Conservation (phyloP, 2,797 vertebrate species). For the Gobio occitaniae region DNA sequence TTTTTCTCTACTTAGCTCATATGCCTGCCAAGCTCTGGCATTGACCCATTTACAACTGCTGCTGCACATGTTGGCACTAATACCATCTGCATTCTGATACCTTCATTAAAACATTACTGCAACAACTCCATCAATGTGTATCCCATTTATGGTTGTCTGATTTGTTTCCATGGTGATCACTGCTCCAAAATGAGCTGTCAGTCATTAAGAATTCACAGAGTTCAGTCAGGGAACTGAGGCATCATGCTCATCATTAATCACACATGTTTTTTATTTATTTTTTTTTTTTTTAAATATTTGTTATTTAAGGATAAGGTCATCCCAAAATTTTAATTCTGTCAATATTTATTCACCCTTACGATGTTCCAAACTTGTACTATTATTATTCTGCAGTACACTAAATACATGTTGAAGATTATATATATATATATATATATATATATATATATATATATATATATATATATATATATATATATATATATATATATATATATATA, state of each 20-base stretch:
- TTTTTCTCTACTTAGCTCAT: conserved; percentile 30
- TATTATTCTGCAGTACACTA: neutral
- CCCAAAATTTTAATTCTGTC: neutral
- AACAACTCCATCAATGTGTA: conserved; percentile 44
- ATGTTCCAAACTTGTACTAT: neutral
- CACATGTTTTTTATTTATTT: neutral
- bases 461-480: too few relatives aligned
- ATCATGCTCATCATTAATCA: neutral
- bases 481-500: too few relatives aligned
- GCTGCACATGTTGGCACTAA: conserved; percentile 45
- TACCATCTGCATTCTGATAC: conserved; percentile 48
- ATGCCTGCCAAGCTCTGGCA: conserved; percentile 39
- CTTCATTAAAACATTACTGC: conserved; percentile 47
- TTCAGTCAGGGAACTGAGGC: conserved; percentile 14
- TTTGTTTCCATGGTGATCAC: conserved; percentile 70
- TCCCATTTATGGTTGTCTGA: conserved; percentile 48
- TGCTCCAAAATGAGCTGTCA: conserved; percentile 78
- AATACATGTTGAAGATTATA: too few relatives aligned
- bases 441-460: too few relatives aligned
- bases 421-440: too few relatives aligned
- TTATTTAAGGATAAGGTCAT: neutral
- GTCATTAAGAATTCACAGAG: conserved; percentile 66
- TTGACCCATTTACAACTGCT: conserved; percentile 50
- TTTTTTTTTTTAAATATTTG: neutral
- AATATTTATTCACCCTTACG: neutral